Base-by-base conservation (phyloP, 2,888 invertebrate genomes). In the Drosophila setosimentum region DNA sequence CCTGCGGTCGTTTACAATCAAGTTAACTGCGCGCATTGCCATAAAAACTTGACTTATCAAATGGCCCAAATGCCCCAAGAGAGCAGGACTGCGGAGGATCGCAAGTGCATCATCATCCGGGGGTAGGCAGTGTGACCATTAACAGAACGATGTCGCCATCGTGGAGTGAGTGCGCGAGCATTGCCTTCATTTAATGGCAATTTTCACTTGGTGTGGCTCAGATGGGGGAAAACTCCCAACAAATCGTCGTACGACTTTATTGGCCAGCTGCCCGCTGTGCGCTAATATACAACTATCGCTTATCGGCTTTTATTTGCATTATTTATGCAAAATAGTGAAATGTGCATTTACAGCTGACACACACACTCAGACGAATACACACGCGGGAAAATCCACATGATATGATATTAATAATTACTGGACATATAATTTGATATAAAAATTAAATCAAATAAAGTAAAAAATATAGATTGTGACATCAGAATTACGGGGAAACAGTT, bases 1-100 rank as follows among this genome's bases (percentile, higher is more conserved):
- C 82, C 87, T 80, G 89, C 82, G 75, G 87, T 89, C 85, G 87
- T 85, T 89, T 84, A 89, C 87, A 85, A 89, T 89, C 85, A 89
- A 85, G 87, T 85, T 85, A 89, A 85, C 87, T 89, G 89, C 89
- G 75, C 80, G 74, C 80, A 57, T 65, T 58, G 80, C 90, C 65
- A 86, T 89, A 85, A 86, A 86, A 89, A 76, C 77, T 84, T 79
- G 84, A 84, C 73, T 89, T 89, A 85, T 85, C 83, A 89, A 83
- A 79, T 83, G 87, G 86, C 83, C 68, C 79, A 84, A 84, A 84
- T 80, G 83, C 83, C 73, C 73, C 81, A 45, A 54, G 45, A 57
- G 49, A 35, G 33, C 33, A 51, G 55, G 49, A 45, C 68, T 48
- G 68, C 21, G 50, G 48, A 29, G 67, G 64, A 68, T 67, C 37